phyloP scores from a whole-genome alignment of 1,140 invertebrate species.

The Solenopsis invicta region DNA sequence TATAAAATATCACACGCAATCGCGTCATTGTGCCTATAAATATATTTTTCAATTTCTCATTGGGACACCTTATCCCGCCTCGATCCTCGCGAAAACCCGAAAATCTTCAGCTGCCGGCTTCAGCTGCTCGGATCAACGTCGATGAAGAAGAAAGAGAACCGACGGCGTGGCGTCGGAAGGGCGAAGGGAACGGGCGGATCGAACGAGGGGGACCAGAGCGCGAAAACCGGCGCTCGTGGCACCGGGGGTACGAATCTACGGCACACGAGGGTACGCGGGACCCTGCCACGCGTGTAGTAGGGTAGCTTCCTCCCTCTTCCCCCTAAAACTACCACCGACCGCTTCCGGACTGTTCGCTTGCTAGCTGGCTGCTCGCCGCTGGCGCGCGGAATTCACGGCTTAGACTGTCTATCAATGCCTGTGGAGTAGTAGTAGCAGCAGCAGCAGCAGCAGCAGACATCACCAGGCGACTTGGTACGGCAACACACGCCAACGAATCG shows the following conservation, averaged over 20 bases:
- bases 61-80: background rate
- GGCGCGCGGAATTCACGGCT: conserved; percentile 65
- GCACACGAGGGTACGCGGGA: conserved; percentile 9
- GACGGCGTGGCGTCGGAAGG: conserved; percentile 13
- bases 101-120: conserved; percentile 54
- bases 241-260: conserved; percentile 33
- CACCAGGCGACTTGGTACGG: conserved; percentile 6
- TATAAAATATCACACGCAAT: background rate
- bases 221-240: conserved; percentile 18
- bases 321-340: conserved; percentile 35
- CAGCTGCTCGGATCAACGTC: conserved; percentile 44
- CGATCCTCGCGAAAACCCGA: conserved; percentile 38
- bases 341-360: conserved; percentile 50
- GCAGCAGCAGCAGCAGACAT: conserved; percentile 25
- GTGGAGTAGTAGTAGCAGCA: conserved; percentile 51
- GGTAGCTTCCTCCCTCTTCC: conserved; percentile 35
- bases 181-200: conserved; percentile 25
- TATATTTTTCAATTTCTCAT: background rate
- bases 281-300: conserved; percentile 41
- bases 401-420: conserved; percentile 69
- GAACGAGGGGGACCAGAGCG: conserved; percentile 25
- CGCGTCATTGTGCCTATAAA: background rate
- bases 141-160: conserved; percentile 34
- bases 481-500: conserved; percentile 67
- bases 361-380: background rate